Evolutionary conservation across 2,113 vertebrate species (phyloP).

Genomic region (Apeltes quadracus): DNA sequence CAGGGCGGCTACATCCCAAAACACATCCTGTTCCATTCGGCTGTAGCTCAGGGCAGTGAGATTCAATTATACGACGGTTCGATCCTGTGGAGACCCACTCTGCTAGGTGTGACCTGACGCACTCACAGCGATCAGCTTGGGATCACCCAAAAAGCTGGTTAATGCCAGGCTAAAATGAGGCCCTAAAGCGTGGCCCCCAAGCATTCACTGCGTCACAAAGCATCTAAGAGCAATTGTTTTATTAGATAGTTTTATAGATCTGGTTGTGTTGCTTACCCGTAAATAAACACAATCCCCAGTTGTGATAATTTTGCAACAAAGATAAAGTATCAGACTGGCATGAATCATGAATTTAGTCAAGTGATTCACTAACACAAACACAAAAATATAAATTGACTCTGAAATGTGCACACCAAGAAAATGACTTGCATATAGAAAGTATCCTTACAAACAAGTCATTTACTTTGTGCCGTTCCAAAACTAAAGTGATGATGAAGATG

Average conservation of each 20-base stretch:
- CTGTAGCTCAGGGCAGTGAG: neutral
- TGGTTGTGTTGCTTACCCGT: neutral
- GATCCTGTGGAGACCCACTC: neutral
- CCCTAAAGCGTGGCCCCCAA: too few species aligned
- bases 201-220: too few species aligned
- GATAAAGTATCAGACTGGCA: neutral
- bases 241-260: neutral
- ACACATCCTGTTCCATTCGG: neutral
- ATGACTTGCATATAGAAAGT: neutral
- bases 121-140: too few species aligned
- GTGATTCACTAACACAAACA: neutral
- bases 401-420: neutral
- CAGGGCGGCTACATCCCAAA: neutral
- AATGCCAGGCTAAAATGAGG: too few species aligned
- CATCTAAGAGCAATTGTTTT: too few species aligned
- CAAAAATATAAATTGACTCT: neutral
- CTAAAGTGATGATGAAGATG: neutral
- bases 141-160: too few species aligned
- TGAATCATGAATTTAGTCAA: neutral
- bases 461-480: neutral
- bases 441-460: neutral
- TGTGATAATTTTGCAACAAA: neutral
- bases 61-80: neutral
- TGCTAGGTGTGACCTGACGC: too few species aligned
- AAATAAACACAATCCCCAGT: neutral